A percentile compares a stretch with the other conserved stretches of the same genome.
These are phyloP conservation scores for Psittacula cyanocephala DNA, from an alignment of 2,113 vertebrate genomes.

Conservation along the genomic window DNA sequence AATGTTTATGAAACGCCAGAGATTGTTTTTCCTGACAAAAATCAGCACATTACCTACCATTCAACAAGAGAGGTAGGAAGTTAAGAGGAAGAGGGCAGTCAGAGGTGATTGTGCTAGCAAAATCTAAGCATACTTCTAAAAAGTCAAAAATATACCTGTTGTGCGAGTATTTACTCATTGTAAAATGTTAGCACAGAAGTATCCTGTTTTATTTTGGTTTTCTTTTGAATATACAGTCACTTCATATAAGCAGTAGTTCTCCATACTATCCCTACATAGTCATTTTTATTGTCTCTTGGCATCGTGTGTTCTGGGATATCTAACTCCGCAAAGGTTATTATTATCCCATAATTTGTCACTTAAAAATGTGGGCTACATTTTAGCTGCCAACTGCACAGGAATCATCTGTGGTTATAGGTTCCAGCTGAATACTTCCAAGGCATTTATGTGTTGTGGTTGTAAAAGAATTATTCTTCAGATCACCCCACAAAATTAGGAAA, in stretches of 20 bases:
- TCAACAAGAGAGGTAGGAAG: background rate
- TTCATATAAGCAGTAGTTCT: background rate
- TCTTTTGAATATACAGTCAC: background rate
- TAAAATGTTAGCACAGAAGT: background rate
- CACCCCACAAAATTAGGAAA: conserved; percentile 5
- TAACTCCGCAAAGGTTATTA: background rate
- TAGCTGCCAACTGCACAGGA: background rate
- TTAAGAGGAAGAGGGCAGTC: background rate
- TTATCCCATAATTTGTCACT: background rate
- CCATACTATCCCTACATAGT: background rate
- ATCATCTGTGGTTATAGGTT: background rate
- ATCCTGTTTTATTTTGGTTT: background rate
- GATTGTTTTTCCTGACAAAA: background rate
- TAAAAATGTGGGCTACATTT: background rate
- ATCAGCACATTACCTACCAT: background rate
- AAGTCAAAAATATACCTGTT: background rate
- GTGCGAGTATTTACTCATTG: background rate
- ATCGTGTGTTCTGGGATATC: background rate
- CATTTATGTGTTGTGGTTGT: background rate
- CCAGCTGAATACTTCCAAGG: background rate
- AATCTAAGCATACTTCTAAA: background rate
- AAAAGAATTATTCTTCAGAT: conserved; percentile 2
- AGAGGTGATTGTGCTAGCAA: background rate
- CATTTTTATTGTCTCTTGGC: background rate
- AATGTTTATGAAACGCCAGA: background rate